Conservation (phyloP, 2,888 invertebrate species). For the Phyllotreta striolata region DNA sequence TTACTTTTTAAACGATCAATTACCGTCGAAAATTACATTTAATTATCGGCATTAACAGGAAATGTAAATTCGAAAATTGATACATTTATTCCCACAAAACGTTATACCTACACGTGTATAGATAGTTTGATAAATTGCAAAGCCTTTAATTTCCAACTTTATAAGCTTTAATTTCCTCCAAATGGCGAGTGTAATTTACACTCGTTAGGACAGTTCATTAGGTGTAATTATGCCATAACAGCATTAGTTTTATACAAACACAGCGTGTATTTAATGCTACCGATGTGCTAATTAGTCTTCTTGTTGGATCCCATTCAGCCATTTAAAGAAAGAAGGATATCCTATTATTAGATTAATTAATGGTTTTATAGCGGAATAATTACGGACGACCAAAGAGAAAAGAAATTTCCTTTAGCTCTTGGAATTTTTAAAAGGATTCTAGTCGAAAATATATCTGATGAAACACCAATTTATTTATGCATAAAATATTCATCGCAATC, state of each 20-base stretch:
- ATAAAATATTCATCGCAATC: too few relatives aligned
- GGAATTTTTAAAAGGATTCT: too few relatives aligned
- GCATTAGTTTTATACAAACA: slow-evolving; percentile 22
- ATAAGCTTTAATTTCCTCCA: slow-evolving; percentile 33
- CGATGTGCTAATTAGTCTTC: slow-evolving; percentile 28
- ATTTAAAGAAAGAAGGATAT: slow-evolving; percentile 20
- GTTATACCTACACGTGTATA: too few relatives aligned
- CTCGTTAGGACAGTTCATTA: slow-evolving; percentile 38
- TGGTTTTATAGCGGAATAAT: slow-evolving; percentile 14
- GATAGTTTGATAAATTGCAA: background rate
- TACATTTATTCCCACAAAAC: too few relatives aligned
- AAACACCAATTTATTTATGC: too few relatives aligned
- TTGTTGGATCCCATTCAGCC: slow-evolving; percentile 24
- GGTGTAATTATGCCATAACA: slow-evolving; percentile 34
- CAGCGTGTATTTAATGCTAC: slow-evolving; percentile 17
- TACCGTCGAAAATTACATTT: slow-evolving; percentile 8
- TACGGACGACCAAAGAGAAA: background rate
- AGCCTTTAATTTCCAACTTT: slow-evolving; percentile 2
- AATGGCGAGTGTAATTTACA: slow-evolving; percentile 31
- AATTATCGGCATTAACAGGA: slow-evolving; percentile 7
- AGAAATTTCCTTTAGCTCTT: too few relatives aligned
- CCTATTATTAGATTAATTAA: slow-evolving; percentile 27
- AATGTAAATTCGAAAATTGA: too few relatives aligned
- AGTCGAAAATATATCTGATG: too few relatives aligned
- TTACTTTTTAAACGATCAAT: slow-evolving; percentile 16